A percentile compares a stretch with the other conserved stretches of the same genome.
Conservation (phyloP, 1,140 invertebrate species). For the Drosophila cardini region DNA sequence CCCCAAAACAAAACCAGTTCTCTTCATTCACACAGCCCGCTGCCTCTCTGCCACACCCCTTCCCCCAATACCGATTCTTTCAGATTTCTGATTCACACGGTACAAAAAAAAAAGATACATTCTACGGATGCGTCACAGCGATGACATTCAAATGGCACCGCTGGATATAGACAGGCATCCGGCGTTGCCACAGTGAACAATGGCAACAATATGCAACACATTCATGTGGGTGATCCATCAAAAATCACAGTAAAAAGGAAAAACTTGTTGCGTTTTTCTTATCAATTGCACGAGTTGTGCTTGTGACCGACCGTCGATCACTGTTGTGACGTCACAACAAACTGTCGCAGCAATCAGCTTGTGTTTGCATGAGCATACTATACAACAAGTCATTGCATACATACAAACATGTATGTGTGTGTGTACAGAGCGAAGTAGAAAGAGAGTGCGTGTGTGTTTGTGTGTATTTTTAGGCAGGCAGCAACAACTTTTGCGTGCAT, state of each 20-base stretch:
- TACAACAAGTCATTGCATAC: neutral
- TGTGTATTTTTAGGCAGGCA: conserved; percentile 63
- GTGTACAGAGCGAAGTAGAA: conserved; percentile 18
- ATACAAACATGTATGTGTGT: conserved; percentile 7
- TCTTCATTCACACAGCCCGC: too few species aligned
- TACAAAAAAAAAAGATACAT: conserved; percentile 14
- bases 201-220: conserved; percentile 11
- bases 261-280: conserved; percentile 18
- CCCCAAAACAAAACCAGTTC: conserved; percentile 29
- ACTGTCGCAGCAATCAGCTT: conserved; percentile 26
- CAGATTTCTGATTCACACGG: conserved; percentile 15
- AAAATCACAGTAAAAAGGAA: conserved; percentile 22
- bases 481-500: conserved; percentile 64
- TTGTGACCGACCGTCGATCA: conserved; percentile 50
- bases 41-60: too few species aligned
- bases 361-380: conserved; percentile 27
- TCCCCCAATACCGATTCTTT: conserved; percentile 38
- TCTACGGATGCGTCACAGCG: conserved; percentile 41
- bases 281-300: conserved; percentile 52
- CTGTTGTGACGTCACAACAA: conserved; percentile 54
- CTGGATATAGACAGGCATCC: conserved; percentile 6
- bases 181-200: conserved; percentile 4
- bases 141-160: conserved; percentile 40
- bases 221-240: conserved; percentile 13
- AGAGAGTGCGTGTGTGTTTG: neutral